Base-by-base conservation (phyloP, 2,888 invertebrate genomes). In the Leistus spinibarbis region DNA sequence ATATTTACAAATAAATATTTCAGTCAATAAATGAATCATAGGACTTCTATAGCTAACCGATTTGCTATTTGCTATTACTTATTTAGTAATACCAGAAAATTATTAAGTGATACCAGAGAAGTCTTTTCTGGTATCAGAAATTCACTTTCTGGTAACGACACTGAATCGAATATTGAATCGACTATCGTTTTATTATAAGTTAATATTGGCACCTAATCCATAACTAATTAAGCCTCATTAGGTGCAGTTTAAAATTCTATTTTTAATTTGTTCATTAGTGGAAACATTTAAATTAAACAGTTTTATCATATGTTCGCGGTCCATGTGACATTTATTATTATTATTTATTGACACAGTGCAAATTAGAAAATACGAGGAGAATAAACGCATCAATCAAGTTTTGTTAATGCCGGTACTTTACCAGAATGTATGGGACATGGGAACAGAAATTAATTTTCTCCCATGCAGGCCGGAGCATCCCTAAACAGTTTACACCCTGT, bases 301-400 rank as follows among this genome's bases (percentile, higher is more conserved):
- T 24, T 24, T 24, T 24, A 24, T 24, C 24, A 24, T 10, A 40
- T 40, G 40, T 40, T 7, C 40, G 7, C 10, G 40, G 10, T 40
- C 13, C 40, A 40, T 40, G 13, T 40, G 40, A 40, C 40, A 5
- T 40, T 40, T 40, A 40, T 40, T 40, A 40, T 40, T 53, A 70
- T 70, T 62, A 70, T 54, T 63, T 63, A 63, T 70, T 70, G 62
- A 65, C 66, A 66, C 56, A 57, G 64, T 54, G 72, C 23, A 60
- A 73, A 73, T 73, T 73, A 67, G 65, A 73, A 73, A 73, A 67
- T 73, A 40, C 17, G 57, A n/a, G 40, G 57, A 60, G n/a, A 67
- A 73, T 73, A 40, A 62, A 24, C 22, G 53, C 57, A 73, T 67
- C 73, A 73, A 72, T 72, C 72, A 72, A 54, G 65, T 40, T 40